These are phyloP conservation scores for Stenopsyche tienmushanensis DNA, from an alignment of 1,140 invertebrate genomes.

Conservation along the genomic window DNA sequence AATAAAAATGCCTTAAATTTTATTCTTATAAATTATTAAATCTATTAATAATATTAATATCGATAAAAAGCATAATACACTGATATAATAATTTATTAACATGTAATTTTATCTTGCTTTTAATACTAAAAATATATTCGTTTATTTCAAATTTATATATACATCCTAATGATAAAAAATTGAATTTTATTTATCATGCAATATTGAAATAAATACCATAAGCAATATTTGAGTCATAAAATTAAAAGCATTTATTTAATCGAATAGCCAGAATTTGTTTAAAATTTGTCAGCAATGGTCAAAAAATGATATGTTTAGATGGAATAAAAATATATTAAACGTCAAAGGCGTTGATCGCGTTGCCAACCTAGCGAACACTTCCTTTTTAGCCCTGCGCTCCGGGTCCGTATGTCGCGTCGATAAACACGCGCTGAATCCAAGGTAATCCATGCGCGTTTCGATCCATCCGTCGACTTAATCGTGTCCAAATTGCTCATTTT, in stretches of 20 bases:
- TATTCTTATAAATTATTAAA: too few relatives aligned
- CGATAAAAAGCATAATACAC: too few relatives aligned
- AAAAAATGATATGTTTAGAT: background rate
- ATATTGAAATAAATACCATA: background rate
- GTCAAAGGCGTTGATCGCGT: slow-evolving; percentile 6
- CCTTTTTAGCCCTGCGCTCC: slow-evolving; percentile 34
- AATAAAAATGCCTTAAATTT: too few relatives aligned
- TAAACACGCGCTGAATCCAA: slow-evolving; percentile 34
- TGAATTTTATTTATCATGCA: background rate
- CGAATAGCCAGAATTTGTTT: too few relatives aligned
- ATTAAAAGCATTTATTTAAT: too few relatives aligned
- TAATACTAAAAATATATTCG: too few relatives aligned
- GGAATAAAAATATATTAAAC: background rate
- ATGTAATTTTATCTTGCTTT: too few relatives aligned
- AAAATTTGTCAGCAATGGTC: too few relatives aligned
- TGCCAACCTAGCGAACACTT: slow-evolving; percentile 32
- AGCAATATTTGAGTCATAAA: too few relatives aligned
- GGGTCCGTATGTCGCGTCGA: slow-evolving; percentile 33
- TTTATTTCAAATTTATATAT: too few relatives aligned
- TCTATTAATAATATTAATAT: too few relatives aligned
- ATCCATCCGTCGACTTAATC: slow-evolving; percentile 1
- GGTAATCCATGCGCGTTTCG: slow-evolving; percentile 26
- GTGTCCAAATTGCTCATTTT: background rate
- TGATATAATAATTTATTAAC: too few relatives aligned
- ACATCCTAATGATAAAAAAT: background rate